Percentiles rank a stretch among this genome's conserved stretches.
phyloP scores from a whole-genome alignment of 2,888 invertebrate genomes.

The Rhingia rostrata region DNA sequence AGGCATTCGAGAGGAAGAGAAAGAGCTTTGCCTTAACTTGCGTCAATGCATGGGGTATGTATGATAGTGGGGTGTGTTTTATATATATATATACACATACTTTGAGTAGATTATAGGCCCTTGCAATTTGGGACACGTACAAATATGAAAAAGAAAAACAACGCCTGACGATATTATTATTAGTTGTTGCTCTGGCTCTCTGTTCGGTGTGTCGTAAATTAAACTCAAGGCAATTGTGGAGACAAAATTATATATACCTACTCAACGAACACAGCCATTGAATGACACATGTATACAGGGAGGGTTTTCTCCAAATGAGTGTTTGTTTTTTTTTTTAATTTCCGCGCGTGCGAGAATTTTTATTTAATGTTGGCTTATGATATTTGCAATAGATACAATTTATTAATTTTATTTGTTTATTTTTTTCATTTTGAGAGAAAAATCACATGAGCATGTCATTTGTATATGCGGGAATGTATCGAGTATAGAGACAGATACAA shows the following conservation, averaged over 20 bases:
- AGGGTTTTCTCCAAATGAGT: conserved; percentile 6
- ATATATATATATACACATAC: not conserved
- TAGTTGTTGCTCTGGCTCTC: not conserved
- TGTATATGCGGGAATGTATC: not conserved
- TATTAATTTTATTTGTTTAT: not conserved
- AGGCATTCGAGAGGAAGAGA: not conserved
- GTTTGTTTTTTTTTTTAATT: not conserved
- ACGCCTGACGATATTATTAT: conserved; percentile 20
- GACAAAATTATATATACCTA: conserved; percentile 21
- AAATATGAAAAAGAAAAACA: not conserved
- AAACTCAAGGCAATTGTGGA: conserved; percentile 21
- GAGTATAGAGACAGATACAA: not conserved
- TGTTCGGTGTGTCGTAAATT: not conserved
- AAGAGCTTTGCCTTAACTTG: conserved; percentile 36
- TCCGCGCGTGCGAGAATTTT: conserved; percentile 47
- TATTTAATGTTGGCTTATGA: conserved; percentile 35
- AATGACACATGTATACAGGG: too few species aligned
- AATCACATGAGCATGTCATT: not conserved
- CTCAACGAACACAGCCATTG: not conserved
- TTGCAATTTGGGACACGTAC: conserved; percentile 9
- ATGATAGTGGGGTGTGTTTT: not conserved
- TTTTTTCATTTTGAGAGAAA: not conserved
- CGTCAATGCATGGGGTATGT: conserved; percentile 21
- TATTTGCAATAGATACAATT: conserved; percentile 17
- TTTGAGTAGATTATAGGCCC: not conserved